Percentiles rank a stretch among this genome's conserved stretches.
Conservation (phyloP, 2,113 vertebrate species). For the Dicentrarchus labrax region DNA sequence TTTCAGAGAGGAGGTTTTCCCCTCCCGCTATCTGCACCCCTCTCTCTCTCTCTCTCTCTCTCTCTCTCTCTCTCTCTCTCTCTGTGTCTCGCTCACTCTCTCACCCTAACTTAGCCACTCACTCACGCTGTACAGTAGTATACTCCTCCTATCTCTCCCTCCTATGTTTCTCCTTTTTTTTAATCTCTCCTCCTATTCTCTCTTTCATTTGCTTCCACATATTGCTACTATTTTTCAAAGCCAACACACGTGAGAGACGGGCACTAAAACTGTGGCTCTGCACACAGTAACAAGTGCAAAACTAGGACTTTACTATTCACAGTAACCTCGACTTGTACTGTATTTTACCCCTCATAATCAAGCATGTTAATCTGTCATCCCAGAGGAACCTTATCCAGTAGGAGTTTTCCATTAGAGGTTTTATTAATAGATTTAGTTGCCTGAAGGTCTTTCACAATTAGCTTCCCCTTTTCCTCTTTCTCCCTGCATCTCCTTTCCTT, state of each 20-base stretch:
- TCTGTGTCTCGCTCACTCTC: slow-evolving; percentile 53
- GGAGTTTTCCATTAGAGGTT: slow-evolving; percentile 42
- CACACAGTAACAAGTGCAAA: slow-evolving; percentile 51
- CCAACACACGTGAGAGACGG: slow-evolving; percentile 40
- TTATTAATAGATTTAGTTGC: slow-evolving; percentile 60
- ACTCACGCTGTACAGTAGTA: slow-evolving; percentile 74
- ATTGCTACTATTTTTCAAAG: slow-evolving; percentile 69
- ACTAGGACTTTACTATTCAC: slow-evolving; percentile 30
- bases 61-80: slow-evolving; percentile 41
- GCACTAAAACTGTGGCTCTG: slow-evolving; percentile 34
- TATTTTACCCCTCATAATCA: slow-evolving; percentile 38
- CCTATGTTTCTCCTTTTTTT: slow-evolving; percentile 30
- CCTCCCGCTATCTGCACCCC: slow-evolving; percentile 83
- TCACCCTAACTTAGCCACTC: slow-evolving; percentile 61
- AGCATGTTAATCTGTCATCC: slow-evolving; percentile 37
- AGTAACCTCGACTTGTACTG: slow-evolving; percentile 22
- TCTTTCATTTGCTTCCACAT: slow-evolving; percentile 54
- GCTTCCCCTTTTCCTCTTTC: slow-evolving; percentile 16
- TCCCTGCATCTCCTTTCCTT: slow-evolving; percentile 19
- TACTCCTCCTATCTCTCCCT: slow-evolving; percentile 69
- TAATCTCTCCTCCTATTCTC: slow-evolving; percentile 35
- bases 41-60: slow-evolving; percentile 59
- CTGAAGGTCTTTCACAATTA: slow-evolving; percentile 55
- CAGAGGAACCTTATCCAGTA: slow-evolving; percentile 34
- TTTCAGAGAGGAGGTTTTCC: slow-evolving; percentile 86